Evolutionary conservation across 1,140 invertebrate genomes (phyloP).

Genomic region (Branchinecta lindahli): DNA sequence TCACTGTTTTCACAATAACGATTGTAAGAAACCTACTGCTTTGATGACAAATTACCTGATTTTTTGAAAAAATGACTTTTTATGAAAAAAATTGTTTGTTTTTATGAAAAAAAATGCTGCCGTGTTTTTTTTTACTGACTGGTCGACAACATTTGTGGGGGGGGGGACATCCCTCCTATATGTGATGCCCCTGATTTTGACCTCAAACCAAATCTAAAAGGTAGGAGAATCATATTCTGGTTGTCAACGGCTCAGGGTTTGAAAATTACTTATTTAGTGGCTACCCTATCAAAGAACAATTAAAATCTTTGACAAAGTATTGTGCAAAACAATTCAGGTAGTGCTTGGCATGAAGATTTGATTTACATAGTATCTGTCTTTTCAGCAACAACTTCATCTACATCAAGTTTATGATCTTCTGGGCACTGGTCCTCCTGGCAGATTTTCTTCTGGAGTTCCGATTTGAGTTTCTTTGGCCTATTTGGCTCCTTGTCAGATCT

Average conservation of each 20-base stretch:
- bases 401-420: constrained; percentile 87
- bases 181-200: too few relatives aligned
- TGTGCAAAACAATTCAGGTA: background rate
- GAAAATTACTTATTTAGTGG: background rate
- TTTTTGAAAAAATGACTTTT: too few relatives aligned
- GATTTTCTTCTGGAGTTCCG: constrained; percentile 97
- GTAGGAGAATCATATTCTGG: background rate
- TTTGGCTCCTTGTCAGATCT: constrained; percentile 89
- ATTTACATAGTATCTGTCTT: background rate
- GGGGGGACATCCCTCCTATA: too few relatives aligned
- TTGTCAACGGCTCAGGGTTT: background rate
- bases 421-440: constrained; percentile 84
- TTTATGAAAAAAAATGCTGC: too few relatives aligned
- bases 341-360: background rate
- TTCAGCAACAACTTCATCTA: constrained; percentile 69
- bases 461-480: constrained; percentile 98
- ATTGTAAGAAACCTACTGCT: too few relatives aligned
- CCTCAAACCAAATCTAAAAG: background rate
- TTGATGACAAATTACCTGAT: too few relatives aligned
- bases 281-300: background rate
- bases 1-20: too few relatives aligned
- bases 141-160: too few relatives aligned
- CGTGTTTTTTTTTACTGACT: too few relatives aligned
- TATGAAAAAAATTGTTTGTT: too few relatives aligned
- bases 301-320: background rate